Evolutionary conservation across 2,113 vertebrate genomes (phyloP).

Genomic region (Xiphophorus maculatus): DNA sequence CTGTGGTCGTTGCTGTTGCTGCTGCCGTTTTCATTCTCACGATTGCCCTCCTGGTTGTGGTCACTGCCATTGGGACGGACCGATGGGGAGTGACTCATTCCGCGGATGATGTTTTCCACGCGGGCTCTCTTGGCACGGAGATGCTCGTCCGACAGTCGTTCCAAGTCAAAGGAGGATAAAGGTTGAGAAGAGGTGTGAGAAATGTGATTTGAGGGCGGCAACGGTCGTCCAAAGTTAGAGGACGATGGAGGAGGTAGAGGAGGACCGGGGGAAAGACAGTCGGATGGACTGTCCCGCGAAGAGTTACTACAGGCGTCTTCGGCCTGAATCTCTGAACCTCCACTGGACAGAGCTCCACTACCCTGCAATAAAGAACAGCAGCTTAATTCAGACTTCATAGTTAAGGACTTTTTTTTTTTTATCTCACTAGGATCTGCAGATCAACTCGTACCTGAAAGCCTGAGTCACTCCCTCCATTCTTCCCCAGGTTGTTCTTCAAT

Average conservation of each 20-base stretch:
- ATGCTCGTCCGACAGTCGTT: conserved; percentile 97
- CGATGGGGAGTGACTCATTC: conserved; percentile 98
- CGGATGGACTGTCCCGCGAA: conserved; percentile 90
- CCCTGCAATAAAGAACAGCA: conserved; percentile 53
- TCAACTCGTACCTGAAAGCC: conserved; percentile 88
- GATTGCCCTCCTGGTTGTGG: conserved; percentile 45
- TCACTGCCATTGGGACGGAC: conserved; percentile 80
- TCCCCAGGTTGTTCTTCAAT: conserved; percentile 97
- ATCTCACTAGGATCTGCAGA: not conserved
- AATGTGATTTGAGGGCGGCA: conserved; percentile 56
- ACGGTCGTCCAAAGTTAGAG: conserved; percentile 84
- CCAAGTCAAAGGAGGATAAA: conserved; percentile 94
- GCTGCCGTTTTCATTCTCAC: conserved; percentile 42
- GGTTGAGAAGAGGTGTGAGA: conserved; percentile 82
- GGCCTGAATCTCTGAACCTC: conserved; percentile 95
- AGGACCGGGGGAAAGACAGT: conserved; percentile 96
- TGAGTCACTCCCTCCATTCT: conserved; percentile 95
- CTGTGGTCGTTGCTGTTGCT: conserved; percentile 48
- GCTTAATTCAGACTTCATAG: not conserved
- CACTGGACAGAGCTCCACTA: conserved; percentile 93
- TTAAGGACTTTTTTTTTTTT: not conserved
- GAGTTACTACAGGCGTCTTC: conserved; percentile 99
- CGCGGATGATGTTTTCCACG: conserved; percentile 98
- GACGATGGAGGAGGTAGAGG: conserved; percentile 62
- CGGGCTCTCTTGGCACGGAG: conserved; percentile 97